Percentiles rank a stretch among this genome's conserved stretches.
Conservation (phyloP, 1,140 invertebrate genomes). For the Plutomurus gul region DNA sequence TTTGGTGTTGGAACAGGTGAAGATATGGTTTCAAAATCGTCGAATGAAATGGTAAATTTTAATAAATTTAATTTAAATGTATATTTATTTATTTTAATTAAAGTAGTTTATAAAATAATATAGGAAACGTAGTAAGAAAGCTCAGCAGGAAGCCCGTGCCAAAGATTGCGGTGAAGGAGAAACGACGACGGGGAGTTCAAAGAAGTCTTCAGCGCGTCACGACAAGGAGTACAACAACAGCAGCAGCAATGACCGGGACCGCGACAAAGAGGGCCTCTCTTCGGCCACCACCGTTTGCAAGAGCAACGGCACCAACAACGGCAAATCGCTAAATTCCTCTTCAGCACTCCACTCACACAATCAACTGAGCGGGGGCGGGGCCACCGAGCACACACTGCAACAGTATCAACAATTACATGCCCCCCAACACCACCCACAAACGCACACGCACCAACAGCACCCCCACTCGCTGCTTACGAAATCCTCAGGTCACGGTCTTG, state of each 20-base stretch:
- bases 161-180: slow-evolving; percentile 49
- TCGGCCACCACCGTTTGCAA: no score
- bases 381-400: not conserved
- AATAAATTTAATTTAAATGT: no score
- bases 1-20: slow-evolving; percentile 68
- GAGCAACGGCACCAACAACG: not conserved
- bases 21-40: slow-evolving; percentile 95
- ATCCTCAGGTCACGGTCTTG: not conserved
- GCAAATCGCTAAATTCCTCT: not conserved
- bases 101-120: no score
- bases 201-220: not conserved
- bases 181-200: not conserved
- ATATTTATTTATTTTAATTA: no score
- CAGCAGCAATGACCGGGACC: not conserved
- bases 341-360: not conserved
- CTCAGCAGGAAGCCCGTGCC: slow-evolving; percentile 74
- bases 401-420: not conserved
- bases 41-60: slow-evolving; percentile 97
- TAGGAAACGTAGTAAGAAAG: slow-evolving; percentile 93
- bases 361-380: not conserved
- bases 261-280: no score
- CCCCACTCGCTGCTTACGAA: not conserved
- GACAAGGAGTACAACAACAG: slow-evolving; percentile 8
- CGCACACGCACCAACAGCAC: not conserved
- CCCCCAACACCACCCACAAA: no score